phyloP scores from a whole-genome alignment of 2,113 vertebrate genomes.

The Psephotus haematonotus region DNA sequence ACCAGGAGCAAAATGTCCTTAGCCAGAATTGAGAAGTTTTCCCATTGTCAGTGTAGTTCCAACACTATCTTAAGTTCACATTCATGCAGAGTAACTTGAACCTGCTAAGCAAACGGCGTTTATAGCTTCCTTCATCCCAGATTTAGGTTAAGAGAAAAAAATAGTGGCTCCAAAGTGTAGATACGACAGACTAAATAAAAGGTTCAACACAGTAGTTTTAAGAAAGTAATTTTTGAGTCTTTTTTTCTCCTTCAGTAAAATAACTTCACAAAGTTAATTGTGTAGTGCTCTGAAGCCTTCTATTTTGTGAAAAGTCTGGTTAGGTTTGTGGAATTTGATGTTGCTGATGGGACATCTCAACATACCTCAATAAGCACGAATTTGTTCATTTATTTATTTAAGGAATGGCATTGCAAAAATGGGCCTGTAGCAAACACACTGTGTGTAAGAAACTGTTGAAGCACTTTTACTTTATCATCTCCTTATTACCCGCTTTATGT shows the following conservation, averaged over 20 bases:
- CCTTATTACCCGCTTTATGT: neutral
- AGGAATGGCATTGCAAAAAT: neutral
- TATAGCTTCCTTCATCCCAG: neutral
- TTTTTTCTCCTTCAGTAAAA: neutral
- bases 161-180: neutral
- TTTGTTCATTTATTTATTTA: neutral
- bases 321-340: neutral
- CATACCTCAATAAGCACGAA: neutral
- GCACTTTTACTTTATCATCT: neutral
- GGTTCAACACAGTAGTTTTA: neutral
- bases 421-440: neutral
- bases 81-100: neutral
- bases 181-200: neutral
- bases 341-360: neutral
- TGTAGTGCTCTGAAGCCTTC: neutral
- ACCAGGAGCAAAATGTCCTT: neutral
- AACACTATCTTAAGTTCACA: neutral
- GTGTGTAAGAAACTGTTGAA: neutral
- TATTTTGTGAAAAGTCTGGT: neutral
- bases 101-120: neutral
- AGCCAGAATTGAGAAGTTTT: neutral
- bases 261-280: neutral
- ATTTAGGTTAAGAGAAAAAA: neutral
- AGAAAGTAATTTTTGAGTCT: neutral
- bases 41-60: neutral